phyloP scores from a whole-genome alignment of 2,113 vertebrate genomes.

The Trogon surrucura region DNA sequence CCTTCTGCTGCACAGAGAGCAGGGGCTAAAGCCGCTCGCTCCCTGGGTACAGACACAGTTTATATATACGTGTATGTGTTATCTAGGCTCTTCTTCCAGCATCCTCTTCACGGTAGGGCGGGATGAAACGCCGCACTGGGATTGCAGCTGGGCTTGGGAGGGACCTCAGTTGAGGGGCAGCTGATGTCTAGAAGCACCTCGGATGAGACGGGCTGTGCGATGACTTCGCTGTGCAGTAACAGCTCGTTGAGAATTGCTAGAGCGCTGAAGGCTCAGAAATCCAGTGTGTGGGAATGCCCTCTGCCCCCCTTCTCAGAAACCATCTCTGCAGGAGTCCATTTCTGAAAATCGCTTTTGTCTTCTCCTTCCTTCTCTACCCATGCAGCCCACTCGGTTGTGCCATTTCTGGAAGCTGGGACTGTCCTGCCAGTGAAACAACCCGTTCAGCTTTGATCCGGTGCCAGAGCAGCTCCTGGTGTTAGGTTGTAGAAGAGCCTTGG shows the following conservation, averaged over 20 bases:
- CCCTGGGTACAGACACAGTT: slow-evolving; percentile 33
- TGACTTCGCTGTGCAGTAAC: background rate
- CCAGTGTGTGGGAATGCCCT: background rate
- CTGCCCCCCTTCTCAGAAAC: background rate
- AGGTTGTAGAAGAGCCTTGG: background rate
- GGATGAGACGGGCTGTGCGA: background rate
- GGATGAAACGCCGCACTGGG: background rate
- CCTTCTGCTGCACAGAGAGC: slow-evolving; percentile 21
- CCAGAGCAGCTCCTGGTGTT: background rate
- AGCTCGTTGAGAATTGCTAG: background rate
- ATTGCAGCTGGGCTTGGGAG: background rate
- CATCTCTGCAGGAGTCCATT: background rate
- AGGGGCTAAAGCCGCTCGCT: slow-evolving; percentile 6
- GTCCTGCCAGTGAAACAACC: background rate
- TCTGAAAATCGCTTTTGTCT: background rate
- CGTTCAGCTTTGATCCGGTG: background rate
- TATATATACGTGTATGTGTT: slow-evolving; percentile 2
- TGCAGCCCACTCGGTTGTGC: background rate
- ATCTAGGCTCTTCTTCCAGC: slow-evolving; percentile 42
- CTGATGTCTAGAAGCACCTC: background rate
- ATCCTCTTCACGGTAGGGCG: background rate
- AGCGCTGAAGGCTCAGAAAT: slow-evolving; percentile 10
- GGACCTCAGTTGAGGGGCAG: background rate
- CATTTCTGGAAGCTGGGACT: background rate
- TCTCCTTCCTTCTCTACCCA: background rate